These are phyloP conservation scores for Morelia viridis DNA, from an alignment of 2,797 vertebrate species.

Conservation along the genomic window DNA sequence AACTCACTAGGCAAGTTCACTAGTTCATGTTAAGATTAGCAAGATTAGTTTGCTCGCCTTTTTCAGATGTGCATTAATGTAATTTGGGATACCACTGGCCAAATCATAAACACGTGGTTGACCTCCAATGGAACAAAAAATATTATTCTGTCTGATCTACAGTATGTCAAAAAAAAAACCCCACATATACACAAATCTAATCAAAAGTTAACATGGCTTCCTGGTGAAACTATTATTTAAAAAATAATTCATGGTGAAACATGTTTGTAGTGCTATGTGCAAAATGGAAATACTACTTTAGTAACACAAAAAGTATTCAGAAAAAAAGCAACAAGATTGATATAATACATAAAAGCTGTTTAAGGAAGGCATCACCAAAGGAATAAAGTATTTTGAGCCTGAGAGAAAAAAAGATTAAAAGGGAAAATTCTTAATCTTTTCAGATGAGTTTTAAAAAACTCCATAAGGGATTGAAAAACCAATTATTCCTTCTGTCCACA, in stretches of 20 bases:
- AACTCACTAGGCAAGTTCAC: neutral
- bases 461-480: neutral
- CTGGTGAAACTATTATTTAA: neutral
- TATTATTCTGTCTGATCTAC: neutral
- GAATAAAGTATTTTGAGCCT: neutral
- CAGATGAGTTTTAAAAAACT: neutral
- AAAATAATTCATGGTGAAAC: neutral
- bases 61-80: neutral
- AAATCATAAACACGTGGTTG: neutral
- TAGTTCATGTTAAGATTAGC: neutral
- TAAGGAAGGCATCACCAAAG: neutral
- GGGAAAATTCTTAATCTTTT: neutral
- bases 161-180: too few relatives aligned
- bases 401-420: neutral
- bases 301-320: neutral
- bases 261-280: neutral
- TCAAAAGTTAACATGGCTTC: neutral
- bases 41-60: neutral
- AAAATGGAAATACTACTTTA: neutral
- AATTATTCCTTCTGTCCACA: neutral
- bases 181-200: neutral
- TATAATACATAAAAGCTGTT: neutral
- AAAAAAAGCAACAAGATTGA: neutral
- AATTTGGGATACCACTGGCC: neutral
- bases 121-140: neutral